Base-by-base conservation (phyloP, 2,113 vertebrate species). In the Microcebus jonahi region DNA sequence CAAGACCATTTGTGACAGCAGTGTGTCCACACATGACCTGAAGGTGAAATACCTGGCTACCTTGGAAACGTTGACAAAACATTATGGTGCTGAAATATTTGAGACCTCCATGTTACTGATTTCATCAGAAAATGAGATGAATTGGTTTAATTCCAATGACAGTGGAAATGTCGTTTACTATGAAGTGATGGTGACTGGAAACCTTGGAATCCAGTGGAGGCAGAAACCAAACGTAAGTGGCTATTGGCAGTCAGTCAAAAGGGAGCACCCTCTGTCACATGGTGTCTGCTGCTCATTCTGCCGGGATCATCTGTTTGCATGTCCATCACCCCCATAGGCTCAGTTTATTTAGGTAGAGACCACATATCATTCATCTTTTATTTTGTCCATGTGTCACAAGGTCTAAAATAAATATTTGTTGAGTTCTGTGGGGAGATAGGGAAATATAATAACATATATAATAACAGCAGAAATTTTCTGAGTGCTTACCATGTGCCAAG, bases 1-100 rank as follows among this genome's bases (percentile, higher is more conserved):
- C 82, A 99, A 99, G 98, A 99, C 99, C 61, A 99, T 99, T 77
- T 98, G 98, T 4, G 99, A 99, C 97, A 99, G 99, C 96, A 99
- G 99, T 1, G 99, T 99, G 95, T 99, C 99, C 0, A 98, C 98
- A 0, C 99, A 99, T 3, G 99, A 99, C 76, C 99, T 99, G 96
- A 99, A 99, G 94, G 99, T 99, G 63, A 99, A 99, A 97, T 99
- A 99, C 97, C 97, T 99, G 91, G 99, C 99, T 71, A 99, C 99
- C 0, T 98, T 99, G 98, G 99, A 99, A 97, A 99, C 99, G 0
- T 97, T 99, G 96, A 99, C 99, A 11, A 99, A 98, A 23, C 97
- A 99, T 96, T 98, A 99, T 3, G 99, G 99, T 90, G 98, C 98
- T 0, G 99, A 99, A 97, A 97, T 99, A 73, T 98, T 99, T 59